A percentile compares a stretch with the other conserved stretches of the same genome.
Evolutionary conservation across 1,140 invertebrate genomes (phyloP).

Genomic region (Pteromalus puparum): DNA sequence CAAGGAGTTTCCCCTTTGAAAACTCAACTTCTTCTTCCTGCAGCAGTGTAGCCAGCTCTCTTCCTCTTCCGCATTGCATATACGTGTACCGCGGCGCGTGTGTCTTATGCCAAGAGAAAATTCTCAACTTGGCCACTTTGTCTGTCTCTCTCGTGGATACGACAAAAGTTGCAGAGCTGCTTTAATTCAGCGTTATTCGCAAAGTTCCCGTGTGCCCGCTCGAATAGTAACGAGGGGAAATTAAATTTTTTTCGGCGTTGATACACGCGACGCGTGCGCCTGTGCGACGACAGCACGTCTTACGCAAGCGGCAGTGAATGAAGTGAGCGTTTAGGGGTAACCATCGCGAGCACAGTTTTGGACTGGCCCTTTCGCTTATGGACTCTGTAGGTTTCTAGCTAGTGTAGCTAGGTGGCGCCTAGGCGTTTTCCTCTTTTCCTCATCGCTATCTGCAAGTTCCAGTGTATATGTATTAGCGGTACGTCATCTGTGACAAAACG

Average conservation of each 20-base stretch:
- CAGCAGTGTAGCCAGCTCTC: background rate
- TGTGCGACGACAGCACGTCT: slow-evolving; percentile 25
- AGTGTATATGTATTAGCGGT: too few species aligned
- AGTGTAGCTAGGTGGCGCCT: too few species aligned
- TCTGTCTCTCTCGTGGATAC: background rate
- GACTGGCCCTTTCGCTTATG: too few species aligned
- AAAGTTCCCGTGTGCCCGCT: background rate
- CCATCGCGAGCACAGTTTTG: background rate
- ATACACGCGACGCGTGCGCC: slow-evolving; percentile 21
- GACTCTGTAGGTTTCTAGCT: too few species aligned
- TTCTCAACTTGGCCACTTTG: background rate
- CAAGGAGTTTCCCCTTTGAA: slow-evolving; percentile 18
- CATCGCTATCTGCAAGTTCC: too few species aligned
- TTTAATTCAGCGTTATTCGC: background rate
- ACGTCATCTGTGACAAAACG: too few species aligned
- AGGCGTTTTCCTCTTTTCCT: too few species aligned
- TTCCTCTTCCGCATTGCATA: background rate
- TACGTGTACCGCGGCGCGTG: background rate
- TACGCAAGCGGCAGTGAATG: slow-evolving; percentile 18
- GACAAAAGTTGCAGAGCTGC: background rate
- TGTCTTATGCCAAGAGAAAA: background rate
- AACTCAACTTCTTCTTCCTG: slow-evolving; percentile 22
- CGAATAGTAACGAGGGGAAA: background rate
- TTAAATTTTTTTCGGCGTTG: background rate
- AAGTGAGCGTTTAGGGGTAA: slow-evolving; percentile 47